A percentile compares a stretch with the other conserved stretches of the same genome.
Conservation (phyloP, 2,888 invertebrate genomes). For the Parelbella ahira region DNA sequence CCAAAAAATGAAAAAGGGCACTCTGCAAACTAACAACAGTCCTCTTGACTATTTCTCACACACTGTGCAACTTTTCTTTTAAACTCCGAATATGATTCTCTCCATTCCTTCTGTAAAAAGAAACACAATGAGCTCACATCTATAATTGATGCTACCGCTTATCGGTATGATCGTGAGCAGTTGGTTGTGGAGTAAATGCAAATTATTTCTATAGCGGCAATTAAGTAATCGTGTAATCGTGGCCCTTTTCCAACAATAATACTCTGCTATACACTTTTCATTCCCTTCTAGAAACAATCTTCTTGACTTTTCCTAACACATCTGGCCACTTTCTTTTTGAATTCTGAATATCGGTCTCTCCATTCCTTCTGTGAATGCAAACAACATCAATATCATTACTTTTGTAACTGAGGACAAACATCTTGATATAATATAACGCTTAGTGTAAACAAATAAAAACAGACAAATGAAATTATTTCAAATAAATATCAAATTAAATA, state of each 20-base stretch:
- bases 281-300: slow-evolving; percentile 91
- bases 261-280: slow-evolving; percentile 56
- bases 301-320: slow-evolving; percentile 99
- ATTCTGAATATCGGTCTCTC: slow-evolving; percentile 97
- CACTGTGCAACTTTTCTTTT: slow-evolving; percentile 98
- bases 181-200: slow-evolving; percentile 36
- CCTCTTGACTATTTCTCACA: slow-evolving; percentile 99
- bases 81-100: slow-evolving; percentile 98
- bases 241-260: slow-evolving; percentile 67
- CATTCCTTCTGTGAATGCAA: slow-evolving; percentile 94
- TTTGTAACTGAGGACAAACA: too few species aligned
- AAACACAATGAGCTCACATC: slow-evolving; percentile 74
- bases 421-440: too few species aligned
- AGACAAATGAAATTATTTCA: too few species aligned
- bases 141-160: slow-evolving; percentile 64
- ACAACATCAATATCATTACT: slow-evolving; percentile 37
- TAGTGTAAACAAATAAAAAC: too few species aligned
- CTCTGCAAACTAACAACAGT: slow-evolving; percentile 92
- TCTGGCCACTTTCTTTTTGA: slow-evolving; percentile 98
- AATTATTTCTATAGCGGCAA: slow-evolving; percentile 30
- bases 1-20: slow-evolving; percentile 77
- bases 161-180: slow-evolving; percentile 38
- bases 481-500: too few species aligned
- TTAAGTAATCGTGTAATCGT: slow-evolving; percentile 49
- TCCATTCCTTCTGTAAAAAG: slow-evolving; percentile 96